Conservation (phyloP, 2,113 vertebrate species). For the human region DNA sequence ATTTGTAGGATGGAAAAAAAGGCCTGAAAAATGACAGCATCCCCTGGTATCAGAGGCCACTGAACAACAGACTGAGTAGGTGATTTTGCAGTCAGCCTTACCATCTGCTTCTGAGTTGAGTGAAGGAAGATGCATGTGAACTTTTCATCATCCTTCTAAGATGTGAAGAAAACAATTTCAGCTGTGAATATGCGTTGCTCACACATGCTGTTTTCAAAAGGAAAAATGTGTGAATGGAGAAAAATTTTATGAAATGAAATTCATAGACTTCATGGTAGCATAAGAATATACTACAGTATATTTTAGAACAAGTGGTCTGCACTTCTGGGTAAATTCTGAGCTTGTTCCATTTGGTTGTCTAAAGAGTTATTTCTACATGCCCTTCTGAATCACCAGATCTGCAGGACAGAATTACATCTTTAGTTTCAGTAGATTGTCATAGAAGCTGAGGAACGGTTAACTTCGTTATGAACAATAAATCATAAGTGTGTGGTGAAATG, state of each 20-base stretch:
- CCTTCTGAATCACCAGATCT: background rate
- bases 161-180: constrained; percentile 47
- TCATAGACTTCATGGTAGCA: accelerated
- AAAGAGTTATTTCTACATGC: background rate
- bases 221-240: constrained; percentile 31
- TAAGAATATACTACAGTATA: background rate
- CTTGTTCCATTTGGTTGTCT: background rate
- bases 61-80: background rate
- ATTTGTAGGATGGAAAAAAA: background rate
- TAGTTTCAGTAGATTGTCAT: background rate
- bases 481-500: background rate
- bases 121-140: background rate
- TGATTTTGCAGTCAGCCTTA: background rate
- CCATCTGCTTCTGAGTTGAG: constrained; percentile 5
- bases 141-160: constrained; percentile 20
- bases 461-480: background rate
- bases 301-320: background rate
- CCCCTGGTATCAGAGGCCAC: background rate
- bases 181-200: background rate
- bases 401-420: background rate
- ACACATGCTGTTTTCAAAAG: constrained; percentile 34
- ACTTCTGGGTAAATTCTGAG: background rate
- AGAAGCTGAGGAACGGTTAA: background rate
- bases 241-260: constrained; percentile 3
- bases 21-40: background rate